These are phyloP conservation scores for Bubo scandiacus DNA, from an alignment of 2,113 vertebrate genomes.

Conservation along the genomic window DNA sequence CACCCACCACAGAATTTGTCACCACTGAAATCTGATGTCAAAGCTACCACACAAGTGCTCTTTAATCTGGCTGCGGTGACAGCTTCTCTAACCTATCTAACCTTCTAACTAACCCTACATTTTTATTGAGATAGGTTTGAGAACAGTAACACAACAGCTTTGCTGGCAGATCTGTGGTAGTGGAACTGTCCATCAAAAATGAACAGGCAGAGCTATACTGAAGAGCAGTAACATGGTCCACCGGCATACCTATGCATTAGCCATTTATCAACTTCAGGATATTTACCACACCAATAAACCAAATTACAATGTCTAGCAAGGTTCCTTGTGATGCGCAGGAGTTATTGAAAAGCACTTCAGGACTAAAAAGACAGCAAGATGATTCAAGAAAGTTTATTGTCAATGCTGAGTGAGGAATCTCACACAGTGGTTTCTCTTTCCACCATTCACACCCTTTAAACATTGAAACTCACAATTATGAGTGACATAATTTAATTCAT, in stretches of 20 bases:
- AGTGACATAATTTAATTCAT: neutral
- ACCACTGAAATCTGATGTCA: neutral
- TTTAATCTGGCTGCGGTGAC: neutral
- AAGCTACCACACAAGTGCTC: neutral
- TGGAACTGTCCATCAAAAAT: neutral
- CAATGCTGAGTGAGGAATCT: neutral
- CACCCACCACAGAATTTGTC: neutral
- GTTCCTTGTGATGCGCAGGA: neutral
- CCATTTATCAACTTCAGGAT: neutral
- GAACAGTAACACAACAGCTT: neutral
- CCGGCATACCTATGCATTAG: accelerated
- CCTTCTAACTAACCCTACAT: neutral
- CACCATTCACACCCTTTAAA: neutral
- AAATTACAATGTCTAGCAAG: neutral
- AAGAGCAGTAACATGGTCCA: neutral
- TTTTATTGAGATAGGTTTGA: neutral
- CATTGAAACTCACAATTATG: neutral
- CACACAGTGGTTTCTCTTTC: neutral
- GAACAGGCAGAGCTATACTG: neutral
- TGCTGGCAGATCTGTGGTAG: neutral
- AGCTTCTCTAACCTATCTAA: neutral
- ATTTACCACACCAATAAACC: neutral
- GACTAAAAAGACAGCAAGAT: neutral
- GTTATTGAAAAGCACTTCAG: neutral
- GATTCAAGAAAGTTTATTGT: neutral